Percentiles rank a stretch among this genome's conserved stretches.
phyloP scores from a whole-genome alignment of 1,140 invertebrate species.

The Battus philenor region DNA sequence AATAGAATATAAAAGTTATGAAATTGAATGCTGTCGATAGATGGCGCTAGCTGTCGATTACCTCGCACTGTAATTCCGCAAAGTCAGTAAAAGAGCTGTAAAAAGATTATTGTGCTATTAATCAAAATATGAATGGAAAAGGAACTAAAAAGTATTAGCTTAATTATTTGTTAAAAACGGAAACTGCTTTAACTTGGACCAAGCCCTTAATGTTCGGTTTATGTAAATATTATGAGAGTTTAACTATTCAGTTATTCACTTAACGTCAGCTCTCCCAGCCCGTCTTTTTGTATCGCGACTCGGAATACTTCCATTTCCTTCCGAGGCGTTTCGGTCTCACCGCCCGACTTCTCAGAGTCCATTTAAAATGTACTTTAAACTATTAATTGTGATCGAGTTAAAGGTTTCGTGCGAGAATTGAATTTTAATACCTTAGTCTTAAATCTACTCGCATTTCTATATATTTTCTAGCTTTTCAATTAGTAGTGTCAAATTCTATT shows the following conservation, averaged over 20 bases:
- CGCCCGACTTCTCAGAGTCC: conserved; percentile 43
- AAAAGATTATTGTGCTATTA: no score
- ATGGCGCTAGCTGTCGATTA: no score
- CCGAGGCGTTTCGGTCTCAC: conserved; percentile 48
- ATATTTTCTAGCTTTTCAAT: no score
- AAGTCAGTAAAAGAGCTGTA: no score
- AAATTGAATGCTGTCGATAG: no score
- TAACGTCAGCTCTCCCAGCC: conserved; percentile 57
- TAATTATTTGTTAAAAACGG: neutral
- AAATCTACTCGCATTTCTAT: no score
- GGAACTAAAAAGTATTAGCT: no score
- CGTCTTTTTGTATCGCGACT: conserved; percentile 62
- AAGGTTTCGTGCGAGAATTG: conserved; percentile 34
- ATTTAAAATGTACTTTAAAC: conserved; percentile 48
- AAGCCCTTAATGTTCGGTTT: conserved; percentile 61
- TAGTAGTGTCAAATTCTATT: no score
- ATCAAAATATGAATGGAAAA: no score
- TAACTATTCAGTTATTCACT: conserved; percentile 75
- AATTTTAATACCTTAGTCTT: conserved; percentile 28
- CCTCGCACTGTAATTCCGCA: no score
- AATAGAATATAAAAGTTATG: no score
- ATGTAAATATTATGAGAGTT: conserved; percentile 73
- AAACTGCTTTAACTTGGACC: conserved; percentile 28
- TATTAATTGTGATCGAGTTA: conserved; percentile 40
- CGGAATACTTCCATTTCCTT: conserved; percentile 39